These are phyloP conservation scores for Lochmaea capreae DNA, from an alignment of 2,888 invertebrate genomes.

Conservation along the genomic window DNA sequence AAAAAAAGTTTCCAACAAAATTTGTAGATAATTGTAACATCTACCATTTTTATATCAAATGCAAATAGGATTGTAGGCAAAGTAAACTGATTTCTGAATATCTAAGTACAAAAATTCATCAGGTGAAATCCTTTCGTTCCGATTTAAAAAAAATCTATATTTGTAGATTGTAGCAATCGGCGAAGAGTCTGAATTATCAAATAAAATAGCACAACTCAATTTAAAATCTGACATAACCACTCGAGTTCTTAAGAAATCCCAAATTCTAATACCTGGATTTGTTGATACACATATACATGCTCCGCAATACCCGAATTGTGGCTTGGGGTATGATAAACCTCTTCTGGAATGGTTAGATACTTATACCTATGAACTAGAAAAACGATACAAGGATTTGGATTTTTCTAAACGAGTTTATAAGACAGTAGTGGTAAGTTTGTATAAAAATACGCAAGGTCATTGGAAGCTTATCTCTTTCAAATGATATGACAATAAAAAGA, in stretches of 20 bases:
- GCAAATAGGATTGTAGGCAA: too few relatives aligned
- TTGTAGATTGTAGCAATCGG: conserved; percentile 66
- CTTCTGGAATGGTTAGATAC: conserved; percentile 86
- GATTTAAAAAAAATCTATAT: neutral
- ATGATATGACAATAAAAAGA: too few relatives aligned
- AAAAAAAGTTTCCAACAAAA: too few relatives aligned
- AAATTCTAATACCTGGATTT: conserved; percentile 88
- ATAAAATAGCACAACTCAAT: conserved; percentile 54
- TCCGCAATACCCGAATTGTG: conserved; percentile 88
- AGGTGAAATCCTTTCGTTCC: too few relatives aligned
- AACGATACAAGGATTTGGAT: conserved; percentile 73
- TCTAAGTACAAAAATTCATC: too few relatives aligned
- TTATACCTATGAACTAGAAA: conserved; percentile 89
- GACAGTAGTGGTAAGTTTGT: conserved; percentile 79
- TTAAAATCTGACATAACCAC: conserved; percentile 43
- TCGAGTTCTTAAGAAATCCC: conserved; percentile 61
- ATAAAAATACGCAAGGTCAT: neutral
- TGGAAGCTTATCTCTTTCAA: too few relatives aligned
- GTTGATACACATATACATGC: conserved; percentile 93
- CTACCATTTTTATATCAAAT: too few relatives aligned
- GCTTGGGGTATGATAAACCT: conserved; percentile 82
- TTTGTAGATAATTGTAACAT: too few relatives aligned
- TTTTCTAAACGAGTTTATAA: conserved; percentile 80
- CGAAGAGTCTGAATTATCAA: conserved; percentile 53
- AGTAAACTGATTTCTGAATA: too few relatives aligned